Conservation (phyloP, 23 tunicate species). For the Styela plicata region DNA sequence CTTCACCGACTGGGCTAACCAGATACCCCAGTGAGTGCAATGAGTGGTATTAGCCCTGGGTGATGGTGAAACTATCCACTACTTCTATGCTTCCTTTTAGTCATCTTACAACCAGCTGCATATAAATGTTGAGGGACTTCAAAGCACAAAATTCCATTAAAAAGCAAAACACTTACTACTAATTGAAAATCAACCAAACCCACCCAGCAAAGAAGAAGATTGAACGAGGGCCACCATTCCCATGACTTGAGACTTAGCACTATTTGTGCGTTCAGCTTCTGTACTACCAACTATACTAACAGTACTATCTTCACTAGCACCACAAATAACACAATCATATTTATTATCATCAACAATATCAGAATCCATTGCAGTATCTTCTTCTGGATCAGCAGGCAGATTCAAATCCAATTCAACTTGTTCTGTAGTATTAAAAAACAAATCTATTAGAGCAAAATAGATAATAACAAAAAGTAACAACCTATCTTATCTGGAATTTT, state of each 20-base stretch:
- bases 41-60: no score
- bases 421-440: not conserved
- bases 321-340: slow-evolving; percentile 75
- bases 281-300: slow-evolving; percentile 18
- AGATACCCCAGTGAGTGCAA: no score
- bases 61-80: no score
- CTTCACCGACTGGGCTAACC: no score
- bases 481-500: no score
- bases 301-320: slow-evolving; percentile 30
- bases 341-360: not conserved
- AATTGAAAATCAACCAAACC: slow-evolving; percentile 20
- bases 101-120: no score
- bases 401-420: not conserved
- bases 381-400: not conserved
- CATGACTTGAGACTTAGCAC: slow-evolving; percentile 20
- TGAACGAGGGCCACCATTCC: slow-evolving; percentile 62
- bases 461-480: not conserved
- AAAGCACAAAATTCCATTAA: no score
- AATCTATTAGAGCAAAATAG: no score
- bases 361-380: not conserved
- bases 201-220: slow-evolving; percentile 71
- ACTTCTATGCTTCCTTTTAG: no score
- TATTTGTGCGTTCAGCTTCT: not conserved
- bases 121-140: no score
- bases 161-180: no score